Evolutionary conservation across 1,140 invertebrate species (phyloP), one percentile per base, ranked within the genome.

Genomic region (Pectinophora gossypiella): DNA sequence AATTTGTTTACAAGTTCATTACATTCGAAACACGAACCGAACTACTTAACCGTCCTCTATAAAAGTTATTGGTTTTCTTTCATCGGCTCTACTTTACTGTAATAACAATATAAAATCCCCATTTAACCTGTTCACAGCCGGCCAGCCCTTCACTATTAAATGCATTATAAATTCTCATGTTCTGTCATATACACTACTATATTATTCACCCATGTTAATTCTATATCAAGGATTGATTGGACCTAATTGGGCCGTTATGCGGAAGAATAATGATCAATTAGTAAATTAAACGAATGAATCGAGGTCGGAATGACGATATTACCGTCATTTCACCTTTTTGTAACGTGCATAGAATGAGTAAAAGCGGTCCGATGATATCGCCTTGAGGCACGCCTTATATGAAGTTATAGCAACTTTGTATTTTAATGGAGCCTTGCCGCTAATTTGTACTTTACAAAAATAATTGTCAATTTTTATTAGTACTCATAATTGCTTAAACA

Each of bases 231-330:
- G 69, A 83, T 86, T 84, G 83, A 86, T 86, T 82, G 80, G 69
- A 74, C 59, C 71, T 79, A 86, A 84, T 84, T 82, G 83, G 73
- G 61, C 76, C 72, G 73, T 82, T 76, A 81, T 65, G 57, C 72
- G 61, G 69, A 79, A 75, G 72, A 82, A 80, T 86, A 79, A 83
- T 79, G 76, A 72, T 68, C 82, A 82, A 84, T 84, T 82, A 83
- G 73, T 74, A 75, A 76, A 84, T 82, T 84, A 79, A 82, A 67
- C 71, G 64, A 70, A 55, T 63, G n/a, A n/a, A 54, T 58, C 56
- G 53, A 71, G 59, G 54, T 68, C 51, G 56, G 53, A 59, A 64
- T 53, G 58, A 65, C 64, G 55, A 64, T 49, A 54, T 71, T 62
- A 32, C 27, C 27, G 9, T 32, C 27, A 32, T 32, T 32, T 32